Evolutionary conservation across 2,113 vertebrate genomes (phyloP).

Genomic region (Rattus rattus): DNA sequence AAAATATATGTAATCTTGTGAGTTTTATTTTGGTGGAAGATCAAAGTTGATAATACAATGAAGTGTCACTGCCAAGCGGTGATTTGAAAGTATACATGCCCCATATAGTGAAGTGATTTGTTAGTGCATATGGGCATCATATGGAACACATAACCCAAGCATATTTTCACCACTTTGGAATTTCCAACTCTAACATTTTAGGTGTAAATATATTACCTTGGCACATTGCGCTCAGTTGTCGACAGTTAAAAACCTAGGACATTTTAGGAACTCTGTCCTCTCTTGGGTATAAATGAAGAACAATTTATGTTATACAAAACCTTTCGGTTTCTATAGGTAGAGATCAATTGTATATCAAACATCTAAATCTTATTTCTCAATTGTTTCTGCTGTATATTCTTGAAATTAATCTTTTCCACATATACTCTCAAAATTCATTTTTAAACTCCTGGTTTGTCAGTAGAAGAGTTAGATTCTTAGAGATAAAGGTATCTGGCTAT

Average conservation of each 20-base stretch:
- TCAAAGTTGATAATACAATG: constrained; percentile 62
- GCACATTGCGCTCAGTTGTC: constrained; percentile 41
- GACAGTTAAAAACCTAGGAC: constrained; percentile 63
- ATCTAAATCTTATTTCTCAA: constrained; percentile 60
- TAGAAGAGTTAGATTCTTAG: constrained; percentile 39
- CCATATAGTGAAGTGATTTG: constrained; percentile 47
- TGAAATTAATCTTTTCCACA: constrained; percentile 58
- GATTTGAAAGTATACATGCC: constrained; percentile 67
- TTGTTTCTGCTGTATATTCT: constrained; percentile 54
- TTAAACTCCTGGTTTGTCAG: constrained; percentile 39
- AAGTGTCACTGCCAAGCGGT: constrained; percentile 64
- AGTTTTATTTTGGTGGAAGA: constrained; percentile 69
- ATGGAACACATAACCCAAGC: constrained; percentile 34
- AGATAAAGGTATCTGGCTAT: constrained; percentile 61
- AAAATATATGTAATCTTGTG: constrained; percentile 32
- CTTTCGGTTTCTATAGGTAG: neutral
- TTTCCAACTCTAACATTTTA: constrained; percentile 72
- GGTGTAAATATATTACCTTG: constrained; percentile 69
- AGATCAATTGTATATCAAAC: constrained; percentile 52
- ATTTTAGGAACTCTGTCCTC: constrained; percentile 61
- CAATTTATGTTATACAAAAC: constrained; percentile 51
- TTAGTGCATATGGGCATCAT: constrained; percentile 62
- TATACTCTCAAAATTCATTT: constrained; percentile 12
- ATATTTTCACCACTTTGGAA: constrained; percentile 74
- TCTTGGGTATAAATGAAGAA: constrained; percentile 37